Base-by-base conservation (phyloP, 2,888 invertebrate genomes). In the Sesamia inferens region DNA sequence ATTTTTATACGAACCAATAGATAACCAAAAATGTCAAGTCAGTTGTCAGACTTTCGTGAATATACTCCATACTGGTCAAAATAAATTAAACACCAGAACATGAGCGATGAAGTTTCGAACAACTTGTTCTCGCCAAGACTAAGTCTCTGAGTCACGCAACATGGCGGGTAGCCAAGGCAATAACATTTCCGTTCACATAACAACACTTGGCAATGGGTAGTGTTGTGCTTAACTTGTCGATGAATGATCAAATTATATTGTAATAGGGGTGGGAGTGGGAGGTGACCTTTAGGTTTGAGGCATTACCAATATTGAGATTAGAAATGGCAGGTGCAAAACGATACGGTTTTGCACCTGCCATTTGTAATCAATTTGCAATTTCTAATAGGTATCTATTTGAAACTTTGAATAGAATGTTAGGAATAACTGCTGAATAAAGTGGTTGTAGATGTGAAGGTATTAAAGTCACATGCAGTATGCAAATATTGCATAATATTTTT, bases 111-210 rank as follows among this genome's bases (percentile, higher is more conserved):
- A 72, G 67, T 69, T 55, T 59, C 44, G 47, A 73, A 71, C 66
- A 75, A 82, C 75, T 81, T 84, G 82, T 69, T 75, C 72, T 59
- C 39, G 76, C 78, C 81, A 80, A 83, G 72, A 79, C 64, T 66
- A 68, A 83, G 85, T 78, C 75, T 68, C 73, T 61, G 71, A 75
- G 71, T 66, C 81, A 80, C 69, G 70, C 68, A 82, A 83, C 59
- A 85, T 88, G 87, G 88, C 85, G 71, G 57, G 59, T 5, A 48
- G 88, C 87, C 87, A 88, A 88, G 67, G 75, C 79, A 87, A 85
- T 88, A 88, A 87, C 85, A 85, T 88, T 85, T 79, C 81, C 72
- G 76, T 76, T 79, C 81, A 82, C 80, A 79, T 81, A 81, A 87
- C 86, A 85, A 79, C 81, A 84, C 84, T 87, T 87, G 87, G 87